Evolutionary conservation across 2,113 vertebrate genomes (phyloP).

Genomic region (Phainopepla nitens): DNA sequence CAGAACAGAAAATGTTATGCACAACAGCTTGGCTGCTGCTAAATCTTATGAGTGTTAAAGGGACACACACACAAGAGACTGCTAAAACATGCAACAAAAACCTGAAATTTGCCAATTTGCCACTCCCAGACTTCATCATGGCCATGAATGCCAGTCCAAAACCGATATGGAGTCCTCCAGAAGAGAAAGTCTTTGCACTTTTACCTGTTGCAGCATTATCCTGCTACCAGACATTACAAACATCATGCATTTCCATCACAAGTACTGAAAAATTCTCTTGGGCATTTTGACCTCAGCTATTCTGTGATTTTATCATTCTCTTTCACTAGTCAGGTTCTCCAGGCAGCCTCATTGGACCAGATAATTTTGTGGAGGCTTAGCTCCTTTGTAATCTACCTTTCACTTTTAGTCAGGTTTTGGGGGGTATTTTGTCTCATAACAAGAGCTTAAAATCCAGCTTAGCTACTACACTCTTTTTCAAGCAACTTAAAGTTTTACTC

Average conservation of each 20-base stretch:
- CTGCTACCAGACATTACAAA: background rate
- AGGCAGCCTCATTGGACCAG: background rate
- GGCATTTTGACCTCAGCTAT: background rate
- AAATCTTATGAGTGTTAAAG: background rate
- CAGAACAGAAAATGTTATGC: background rate
- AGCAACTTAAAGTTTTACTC: background rate
- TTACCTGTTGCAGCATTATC: background rate
- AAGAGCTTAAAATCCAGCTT: background rate
- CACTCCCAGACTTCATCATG: background rate
- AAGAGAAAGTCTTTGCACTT: background rate
- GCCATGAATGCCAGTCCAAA: background rate
- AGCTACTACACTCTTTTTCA: background rate
- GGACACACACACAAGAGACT: background rate
- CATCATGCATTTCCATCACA: background rate
- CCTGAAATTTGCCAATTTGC: background rate
- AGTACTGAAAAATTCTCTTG: background rate
- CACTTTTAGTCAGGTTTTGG: background rate
- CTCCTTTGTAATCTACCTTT: background rate
- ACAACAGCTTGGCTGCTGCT: background rate
- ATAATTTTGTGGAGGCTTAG: background rate
- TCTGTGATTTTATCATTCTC: background rate
- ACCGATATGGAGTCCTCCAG: background rate
- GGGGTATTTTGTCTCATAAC: fast-evolving
- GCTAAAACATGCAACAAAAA: background rate
- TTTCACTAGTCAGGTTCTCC: background rate